Evolutionary conservation across 2,888 invertebrate genomes (phyloP), one percentile per base, ranked within the genome.

Genomic region (Hirtodrosophila cameraria): DNA sequence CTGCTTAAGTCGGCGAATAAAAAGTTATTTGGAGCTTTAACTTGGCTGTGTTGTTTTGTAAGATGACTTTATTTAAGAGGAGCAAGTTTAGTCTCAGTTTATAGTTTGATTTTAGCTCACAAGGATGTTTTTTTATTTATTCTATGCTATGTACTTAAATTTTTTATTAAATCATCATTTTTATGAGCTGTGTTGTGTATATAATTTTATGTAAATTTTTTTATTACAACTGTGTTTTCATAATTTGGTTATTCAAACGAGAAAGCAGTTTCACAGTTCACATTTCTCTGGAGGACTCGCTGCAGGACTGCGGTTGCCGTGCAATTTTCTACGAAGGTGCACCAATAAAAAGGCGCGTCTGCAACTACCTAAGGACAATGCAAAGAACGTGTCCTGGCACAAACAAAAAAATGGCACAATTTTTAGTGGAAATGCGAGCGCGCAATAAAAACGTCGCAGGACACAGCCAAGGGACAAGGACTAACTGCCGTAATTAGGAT

Each of bases 341-440:
- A 87, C 80, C 71, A 86, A 87, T 86, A 88, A 87, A 87, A 83
- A 77, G 75, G 68, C 77, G 71, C 75, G 73, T 71, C 45, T 43
- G 48, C 25, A 33, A 57, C 63, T 68, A 65, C 64, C 75, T 71
- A 73, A 25, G 25, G 18, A 20, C 18, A 20, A 49, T 11, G 31
- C 27, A 46, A 42, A 50, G 23, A 42, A 39, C 42, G 31, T 35
- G 12, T 11, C 15, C 20, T 9, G 33, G 18, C 38, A 73, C 67
- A 65, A 67, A 71, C 18, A 38, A 57, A 80, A 78, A 80, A 84
- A 60, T 82, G 82, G 68, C 69, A 84, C 75, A 88, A 89, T 88
- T 88, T 88, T 88, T 87, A 89, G 84, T 75, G 76, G 76, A 75
- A 87, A 84, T 78, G 65, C 75, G 74, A 75, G 69, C 77, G 73